Percentiles rank a stretch among this genome's conserved stretches.
Conservation (phyloP, 2,888 invertebrate species). For the Aethes cnicana region DNA sequence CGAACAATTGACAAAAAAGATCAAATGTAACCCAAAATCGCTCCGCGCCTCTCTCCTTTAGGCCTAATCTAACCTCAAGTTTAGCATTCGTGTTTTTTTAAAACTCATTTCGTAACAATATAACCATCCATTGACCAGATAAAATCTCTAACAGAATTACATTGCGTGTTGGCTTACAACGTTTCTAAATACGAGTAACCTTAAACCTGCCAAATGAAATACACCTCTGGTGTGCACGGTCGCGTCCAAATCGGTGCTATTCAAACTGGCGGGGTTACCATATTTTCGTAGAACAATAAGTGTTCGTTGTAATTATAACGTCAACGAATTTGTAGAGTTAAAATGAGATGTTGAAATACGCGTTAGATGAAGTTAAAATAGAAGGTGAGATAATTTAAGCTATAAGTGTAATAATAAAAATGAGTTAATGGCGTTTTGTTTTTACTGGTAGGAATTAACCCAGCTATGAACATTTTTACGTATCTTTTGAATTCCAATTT, state of each 20-base stretch:
- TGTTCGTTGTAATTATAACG: conserved; percentile 60
- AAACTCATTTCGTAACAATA: conserved; percentile 67
- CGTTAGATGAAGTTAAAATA: conserved; percentile 38
- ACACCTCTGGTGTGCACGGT: conserved; percentile 31
- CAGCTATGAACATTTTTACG: too few relatives aligned
- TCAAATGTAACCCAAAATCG: too few relatives aligned
- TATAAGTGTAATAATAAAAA: conserved; percentile 6
- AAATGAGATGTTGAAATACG: conserved; percentile 58
- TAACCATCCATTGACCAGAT: conserved; percentile 77
- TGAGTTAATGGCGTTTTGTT: conserved; percentile 6
- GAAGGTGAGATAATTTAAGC: conserved; percentile 25
- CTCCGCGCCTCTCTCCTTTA: conserved; percentile 29
- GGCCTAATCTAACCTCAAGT: conserved; percentile 46
- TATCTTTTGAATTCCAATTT: too few relatives aligned
- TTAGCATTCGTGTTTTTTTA: conserved; percentile 53
- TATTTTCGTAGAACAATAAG: conserved; percentile 60
- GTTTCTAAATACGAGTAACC: conserved; percentile 59
- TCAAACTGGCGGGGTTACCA: conserved; percentile 36
- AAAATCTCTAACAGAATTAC: conserved; percentile 67
- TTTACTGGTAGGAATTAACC: neutral
- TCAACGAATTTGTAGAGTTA: conserved; percentile 67
- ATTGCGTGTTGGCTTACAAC: conserved; percentile 66
- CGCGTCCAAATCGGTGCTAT: too few relatives aligned
- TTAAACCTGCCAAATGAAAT: conserved; percentile 42
- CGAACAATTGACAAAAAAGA: too few relatives aligned